Percentiles rank a stretch among this genome's conserved stretches.
These are phyloP conservation scores for Ophion slaviceki DNA, from an alignment of 2,888 invertebrate species.

Conservation along the genomic window DNA sequence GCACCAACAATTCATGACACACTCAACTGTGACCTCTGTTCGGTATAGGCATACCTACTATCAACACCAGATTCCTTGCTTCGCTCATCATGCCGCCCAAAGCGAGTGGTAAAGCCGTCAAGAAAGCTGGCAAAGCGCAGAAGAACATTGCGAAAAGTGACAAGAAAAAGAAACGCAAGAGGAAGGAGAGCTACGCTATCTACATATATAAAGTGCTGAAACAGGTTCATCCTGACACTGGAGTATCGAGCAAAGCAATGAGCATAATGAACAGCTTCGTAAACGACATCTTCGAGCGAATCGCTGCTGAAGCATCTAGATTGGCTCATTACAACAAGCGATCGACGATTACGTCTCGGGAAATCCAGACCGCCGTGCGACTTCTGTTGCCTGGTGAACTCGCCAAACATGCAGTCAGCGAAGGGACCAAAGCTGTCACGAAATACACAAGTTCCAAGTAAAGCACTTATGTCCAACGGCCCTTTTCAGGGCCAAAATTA, in stretches of 20 bases:
- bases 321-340: constrained; percentile 30
- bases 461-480: not conserved
- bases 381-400: constrained; percentile 31
- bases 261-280: not conserved
- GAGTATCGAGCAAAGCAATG: too few relatives aligned
- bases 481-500: not conserved
- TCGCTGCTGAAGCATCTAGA: constrained; percentile 30
- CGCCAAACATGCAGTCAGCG: constrained; percentile 30
- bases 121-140: not conserved
- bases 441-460: constrained; percentile 28
- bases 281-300: constrained; percentile 16
- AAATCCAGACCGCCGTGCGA: constrained; percentile 6
- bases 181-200: constrained; percentile 27
- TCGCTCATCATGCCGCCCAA: constrained; percentile 10
- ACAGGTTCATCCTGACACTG: not conserved
- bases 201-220: constrained; percentile 21
- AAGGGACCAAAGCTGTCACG: constrained; percentile 20
- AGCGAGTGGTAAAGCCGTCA: constrained; percentile 22
- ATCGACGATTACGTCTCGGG: constrained; percentile 29
- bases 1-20: too few relatives aligned
- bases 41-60: too few relatives aligned
- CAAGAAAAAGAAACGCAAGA: constrained; percentile 26
- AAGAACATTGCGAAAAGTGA: constrained; percentile 6
- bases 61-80: too few relatives aligned
- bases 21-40: too few relatives aligned